Percentiles rank a stretch among this genome's conserved stretches.
phyloP scores from a whole-genome alignment of 2,113 vertebrate genomes.

The Pipra filicauda region DNA sequence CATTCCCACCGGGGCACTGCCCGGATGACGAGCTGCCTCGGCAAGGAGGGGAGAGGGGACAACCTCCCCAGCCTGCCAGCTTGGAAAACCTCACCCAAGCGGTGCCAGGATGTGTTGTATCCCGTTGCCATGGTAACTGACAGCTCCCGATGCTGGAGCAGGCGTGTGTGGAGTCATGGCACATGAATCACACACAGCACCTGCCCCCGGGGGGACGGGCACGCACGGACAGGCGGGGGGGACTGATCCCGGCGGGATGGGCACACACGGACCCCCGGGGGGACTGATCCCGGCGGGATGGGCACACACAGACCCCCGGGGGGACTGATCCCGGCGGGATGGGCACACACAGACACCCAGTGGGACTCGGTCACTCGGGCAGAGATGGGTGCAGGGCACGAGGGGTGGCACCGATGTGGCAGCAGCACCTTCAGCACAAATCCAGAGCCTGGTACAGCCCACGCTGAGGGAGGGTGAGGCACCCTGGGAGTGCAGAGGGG shows the following conservation, averaged over 20 bases:
- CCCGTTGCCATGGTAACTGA: slow-evolving; percentile 65
- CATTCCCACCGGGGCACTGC: neutral
- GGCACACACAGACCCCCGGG: neutral
- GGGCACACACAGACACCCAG: neutral
- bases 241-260: slow-evolving; percentile 23
- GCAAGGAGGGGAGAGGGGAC: neutral
- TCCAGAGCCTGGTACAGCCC: neutral
- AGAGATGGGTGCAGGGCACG: neutral
- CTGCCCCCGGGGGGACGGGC: slow-evolving; percentile 57
- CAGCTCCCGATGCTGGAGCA: slow-evolving; percentile 54
- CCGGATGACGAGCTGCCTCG: neutral
- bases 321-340: slow-evolving; percentile 3
- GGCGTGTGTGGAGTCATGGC: slow-evolving; percentile 61
- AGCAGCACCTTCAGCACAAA: rapidly evolving
- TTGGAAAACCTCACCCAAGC: slow-evolving; percentile 58
- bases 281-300: slow-evolving; percentile 7
- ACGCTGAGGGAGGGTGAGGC: rapidly evolving
- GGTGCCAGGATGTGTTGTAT: slow-evolving; percentile 71
- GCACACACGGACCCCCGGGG: neutral
- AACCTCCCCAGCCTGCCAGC: slow-evolving; percentile 10
- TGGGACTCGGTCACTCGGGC: rapidly evolving
- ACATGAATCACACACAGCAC: slow-evolving; percentile 55
- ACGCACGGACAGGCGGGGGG: neutral
- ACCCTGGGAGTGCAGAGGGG: neutral
- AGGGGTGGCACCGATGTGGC: rapidly evolving